Evolutionary conservation across 2,113 vertebrate species (phyloP), one percentile per base, ranked within the genome.

Genomic region (Pituophis catenifer): DNA sequence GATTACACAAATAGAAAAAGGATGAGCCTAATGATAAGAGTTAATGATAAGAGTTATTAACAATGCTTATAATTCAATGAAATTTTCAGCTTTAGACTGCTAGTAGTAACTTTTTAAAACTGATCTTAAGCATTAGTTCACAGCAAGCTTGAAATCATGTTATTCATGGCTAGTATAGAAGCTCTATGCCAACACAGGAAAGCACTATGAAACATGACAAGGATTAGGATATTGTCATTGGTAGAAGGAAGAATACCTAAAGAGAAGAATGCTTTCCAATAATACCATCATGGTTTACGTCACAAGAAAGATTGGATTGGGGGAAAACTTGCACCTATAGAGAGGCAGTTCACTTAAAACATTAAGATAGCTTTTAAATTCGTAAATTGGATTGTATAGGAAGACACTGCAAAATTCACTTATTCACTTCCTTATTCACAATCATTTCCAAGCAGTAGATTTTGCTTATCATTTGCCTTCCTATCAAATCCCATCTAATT

Each of bases 281-380:
- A 90, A 90, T n/a, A 38, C 17, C 3, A 52, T 10, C 23, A 90
- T 53, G 38, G 26, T 86, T 53, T 24, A 54, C 88, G 88, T 90
- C 15, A 10, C 89, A 86, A 94, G 38, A 10, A 93, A 3, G 19
- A 57, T 4, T 23, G 5, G 19, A 26, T 19, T 9, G 9, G 1
- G 1, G 93, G 91, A 24, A 0, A 29, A 94, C 93, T 38, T 7
- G 75, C 7, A 94, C 48, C 55, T 94, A 54, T 10, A 92, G 59
- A 91, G 26, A 13, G 55, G 15, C 52, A 88, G 85, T 95, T 93
- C 62, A 94, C 17, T n/a, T 81, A 89, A 94, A 94, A 58, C 24
- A 94, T 23, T 85, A 57, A 91, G 93, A 29, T 86, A 26, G 17
- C 24, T 93, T 38, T 75, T 75, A 8, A 92, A 92, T 11, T 87